phyloP scores from a whole-genome alignment of 2,113 vertebrate genomes.

The Diadophis punctatus region DNA sequence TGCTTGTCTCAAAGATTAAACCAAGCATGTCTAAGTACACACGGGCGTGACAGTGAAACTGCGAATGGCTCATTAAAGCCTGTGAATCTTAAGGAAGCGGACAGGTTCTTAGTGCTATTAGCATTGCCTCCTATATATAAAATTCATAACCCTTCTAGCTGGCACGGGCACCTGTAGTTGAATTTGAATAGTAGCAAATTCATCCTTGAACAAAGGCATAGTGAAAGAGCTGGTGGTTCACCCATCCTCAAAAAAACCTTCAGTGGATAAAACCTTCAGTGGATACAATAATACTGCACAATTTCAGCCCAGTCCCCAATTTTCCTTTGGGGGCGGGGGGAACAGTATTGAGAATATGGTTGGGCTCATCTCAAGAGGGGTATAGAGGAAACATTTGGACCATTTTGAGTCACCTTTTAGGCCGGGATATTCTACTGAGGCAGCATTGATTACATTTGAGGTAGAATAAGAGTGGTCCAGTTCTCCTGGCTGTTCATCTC shows the following conservation, averaged over 20 bases:
- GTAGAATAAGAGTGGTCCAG: neutral
- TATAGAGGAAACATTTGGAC: neutral
- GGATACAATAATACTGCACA: neutral
- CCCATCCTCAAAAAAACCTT: neutral
- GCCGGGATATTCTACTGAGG: neutral
- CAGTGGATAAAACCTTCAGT: neutral
- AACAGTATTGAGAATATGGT: neutral
- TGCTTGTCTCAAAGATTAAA: too few species aligned
- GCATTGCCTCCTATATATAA: neutral
- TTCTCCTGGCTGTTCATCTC: neutral
- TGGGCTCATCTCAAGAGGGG: neutral
- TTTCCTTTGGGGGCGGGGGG: neutral
- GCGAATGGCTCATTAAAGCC: too few species aligned
- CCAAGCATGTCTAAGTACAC: too few species aligned
- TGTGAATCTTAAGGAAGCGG: neutral
- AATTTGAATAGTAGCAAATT: neutral
- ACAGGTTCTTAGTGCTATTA: neutral
- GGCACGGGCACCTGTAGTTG: neutral
- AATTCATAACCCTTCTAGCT: neutral
- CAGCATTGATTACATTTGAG: neutral
- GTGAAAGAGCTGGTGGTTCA: neutral
- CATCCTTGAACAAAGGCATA: neutral
- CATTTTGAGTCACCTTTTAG: neutral
- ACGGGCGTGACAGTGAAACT: too few species aligned
- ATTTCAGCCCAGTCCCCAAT: neutral